A percentile compares a stretch with the other conserved stretches of the same genome.
These are phyloP conservation scores for Rhamnusium bicolor DNA, from an alignment of 2,888 invertebrate species.

Conservation along the genomic window DNA sequence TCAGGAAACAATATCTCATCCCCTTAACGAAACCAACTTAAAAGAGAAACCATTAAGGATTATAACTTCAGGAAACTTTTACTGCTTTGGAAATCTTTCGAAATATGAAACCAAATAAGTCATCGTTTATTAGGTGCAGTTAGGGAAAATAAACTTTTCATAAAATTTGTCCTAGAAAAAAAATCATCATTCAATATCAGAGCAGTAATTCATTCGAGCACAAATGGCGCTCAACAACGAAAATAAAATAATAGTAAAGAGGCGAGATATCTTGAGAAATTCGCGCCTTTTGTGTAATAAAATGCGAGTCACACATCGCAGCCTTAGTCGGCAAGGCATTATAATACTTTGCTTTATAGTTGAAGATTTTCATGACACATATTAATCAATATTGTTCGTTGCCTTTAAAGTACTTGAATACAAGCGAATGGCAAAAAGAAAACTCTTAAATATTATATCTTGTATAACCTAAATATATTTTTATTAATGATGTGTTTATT, in stretches of 20 bases:
- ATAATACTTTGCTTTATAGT: neutral
- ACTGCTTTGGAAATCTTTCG: neutral
- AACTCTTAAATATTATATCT: neutral
- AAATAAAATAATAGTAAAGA: slow-evolving; percentile 3
- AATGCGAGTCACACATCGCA: slow-evolving; percentile 8
- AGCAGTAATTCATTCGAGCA: neutral
- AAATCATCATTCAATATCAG: slow-evolving; percentile 11
- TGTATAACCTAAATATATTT: too few species aligned
- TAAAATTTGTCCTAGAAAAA: slow-evolving; percentile 1
- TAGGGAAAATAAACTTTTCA: neutral
- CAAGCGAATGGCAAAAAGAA: neutral
- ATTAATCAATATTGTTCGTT: neutral
- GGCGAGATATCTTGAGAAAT: slow-evolving; percentile 1
- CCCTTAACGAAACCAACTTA: neutral
- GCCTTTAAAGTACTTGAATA: neutral
- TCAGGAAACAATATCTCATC: neutral
- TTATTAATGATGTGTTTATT: too few species aligned
- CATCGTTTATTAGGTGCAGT: neutral
- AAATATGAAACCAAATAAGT: slow-evolving; percentile 1
- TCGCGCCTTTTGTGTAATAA: slow-evolving; percentile 11
- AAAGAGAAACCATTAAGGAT: neutral
- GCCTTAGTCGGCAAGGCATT: neutral
- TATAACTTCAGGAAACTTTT: neutral
- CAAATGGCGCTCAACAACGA: neutral
- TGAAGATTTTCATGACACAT: neutral